These are phyloP conservation scores for Pseudomyrmex concolor DNA, from an alignment of 1,140 invertebrate species.

Conservation along the genomic window DNA sequence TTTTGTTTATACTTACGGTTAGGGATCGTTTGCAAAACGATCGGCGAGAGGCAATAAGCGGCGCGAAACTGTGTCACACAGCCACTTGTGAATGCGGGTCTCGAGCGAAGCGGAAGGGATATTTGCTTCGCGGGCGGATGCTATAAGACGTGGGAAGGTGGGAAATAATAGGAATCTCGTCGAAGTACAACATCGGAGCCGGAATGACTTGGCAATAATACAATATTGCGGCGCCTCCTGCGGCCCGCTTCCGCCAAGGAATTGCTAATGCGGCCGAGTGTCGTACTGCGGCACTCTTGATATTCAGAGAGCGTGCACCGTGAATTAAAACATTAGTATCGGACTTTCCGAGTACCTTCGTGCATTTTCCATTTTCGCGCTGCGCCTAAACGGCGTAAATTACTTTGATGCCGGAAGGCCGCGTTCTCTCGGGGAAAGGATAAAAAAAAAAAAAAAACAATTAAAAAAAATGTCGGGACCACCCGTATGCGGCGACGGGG, in stretches of 20 bases:
- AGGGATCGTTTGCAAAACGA: background rate
- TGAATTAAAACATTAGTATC: slow-evolving; percentile 42
- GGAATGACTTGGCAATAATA: slow-evolving; percentile 58
- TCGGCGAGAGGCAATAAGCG: slow-evolving; percentile 39
- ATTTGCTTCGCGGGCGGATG: slow-evolving; percentile 53
- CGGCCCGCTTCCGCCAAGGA: slow-evolving; percentile 64
- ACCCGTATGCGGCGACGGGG: slow-evolving; percentile 11
- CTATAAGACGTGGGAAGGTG: slow-evolving; percentile 44
- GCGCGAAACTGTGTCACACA: slow-evolving; percentile 63
- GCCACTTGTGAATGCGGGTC: slow-evolving; percentile 58
- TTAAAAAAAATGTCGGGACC: background rate
- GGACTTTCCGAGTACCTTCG: slow-evolving; percentile 10
- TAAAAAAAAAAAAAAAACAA: background rate
- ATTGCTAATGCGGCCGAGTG: slow-evolving; percentile 54
- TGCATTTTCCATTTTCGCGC: too few relatives aligned
- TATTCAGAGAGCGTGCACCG: background rate
- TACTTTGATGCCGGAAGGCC: background rate
- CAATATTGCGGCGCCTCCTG: slow-evolving; percentile 50
- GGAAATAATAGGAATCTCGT: slow-evolving; percentile 62
- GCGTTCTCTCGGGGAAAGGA: background rate
- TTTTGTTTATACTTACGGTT: background rate
- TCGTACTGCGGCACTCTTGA: slow-evolving; percentile 26
- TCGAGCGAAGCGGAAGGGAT: slow-evolving; percentile 62
- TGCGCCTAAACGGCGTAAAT: too few relatives aligned
- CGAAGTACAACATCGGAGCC: slow-evolving; percentile 40